Conservation (phyloP, 2,888 invertebrate genomes). For the Pyrrhosoma nymphula region DNA sequence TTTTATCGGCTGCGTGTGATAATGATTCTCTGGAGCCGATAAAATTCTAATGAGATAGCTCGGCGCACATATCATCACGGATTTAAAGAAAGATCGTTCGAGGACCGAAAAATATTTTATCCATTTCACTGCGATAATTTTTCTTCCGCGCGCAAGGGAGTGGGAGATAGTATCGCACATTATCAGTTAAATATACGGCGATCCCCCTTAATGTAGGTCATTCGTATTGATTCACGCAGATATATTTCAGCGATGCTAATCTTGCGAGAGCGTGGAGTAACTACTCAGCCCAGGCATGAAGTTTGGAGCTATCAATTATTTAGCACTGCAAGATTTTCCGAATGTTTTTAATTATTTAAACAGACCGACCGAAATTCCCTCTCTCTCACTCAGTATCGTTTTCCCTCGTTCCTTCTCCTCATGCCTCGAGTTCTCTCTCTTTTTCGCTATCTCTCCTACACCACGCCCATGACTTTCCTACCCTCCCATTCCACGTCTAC, state of each 20-base stretch:
- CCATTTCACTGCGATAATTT: neutral
- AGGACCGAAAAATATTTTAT: neutral
- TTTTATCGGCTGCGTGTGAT: neutral
- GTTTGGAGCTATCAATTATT: neutral
- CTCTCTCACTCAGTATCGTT: neutral
- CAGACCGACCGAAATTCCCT: neutral
- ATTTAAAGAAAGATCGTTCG: neutral
- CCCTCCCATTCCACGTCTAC: neutral
- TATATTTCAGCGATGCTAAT: neutral
- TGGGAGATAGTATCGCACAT: neutral
- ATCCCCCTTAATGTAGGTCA: neutral
- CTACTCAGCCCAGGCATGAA: neutral
- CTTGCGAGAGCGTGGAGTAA: neutral
- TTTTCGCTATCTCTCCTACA: too few species aligned
- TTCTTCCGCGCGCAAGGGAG: neutral
- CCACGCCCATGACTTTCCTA: too few species aligned
- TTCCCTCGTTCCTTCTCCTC: neutral
- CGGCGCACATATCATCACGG: neutral
- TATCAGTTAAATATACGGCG: neutral
- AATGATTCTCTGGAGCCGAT: neutral
- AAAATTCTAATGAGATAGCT: neutral
- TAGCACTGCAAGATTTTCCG: neutral
- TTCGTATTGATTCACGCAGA: conserved; percentile 28
- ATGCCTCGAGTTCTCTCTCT: neutral
- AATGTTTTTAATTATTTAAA: neutral